A percentile compares a stretch with the other conserved stretches of the same genome.
These are phyloP conservation scores for Lasioglossum zephyrum DNA, from an alignment of 2,888 invertebrate species.

Conservation along the genomic window DNA sequence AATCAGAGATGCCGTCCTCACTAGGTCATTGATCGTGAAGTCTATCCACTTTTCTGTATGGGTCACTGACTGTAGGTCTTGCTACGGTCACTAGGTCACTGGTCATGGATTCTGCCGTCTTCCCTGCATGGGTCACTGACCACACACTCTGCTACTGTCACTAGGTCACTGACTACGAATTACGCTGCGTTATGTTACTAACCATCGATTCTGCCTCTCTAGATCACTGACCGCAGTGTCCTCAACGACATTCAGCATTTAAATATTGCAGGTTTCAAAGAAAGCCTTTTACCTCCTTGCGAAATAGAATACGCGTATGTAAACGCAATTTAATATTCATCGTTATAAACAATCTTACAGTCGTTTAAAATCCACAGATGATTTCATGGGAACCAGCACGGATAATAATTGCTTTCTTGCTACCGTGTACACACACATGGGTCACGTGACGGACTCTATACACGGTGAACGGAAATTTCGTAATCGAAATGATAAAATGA, in stretches of 20 bases:
- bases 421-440: conserved; percentile 48
- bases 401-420: background rate
- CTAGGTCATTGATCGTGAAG: background rate
- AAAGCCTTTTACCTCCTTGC: background rate
- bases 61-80: background rate
- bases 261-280: background rate
- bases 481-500: background rate
- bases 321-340: background rate
- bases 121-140: background rate
- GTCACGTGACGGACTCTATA: conserved; percentile 51
- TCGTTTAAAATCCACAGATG: background rate
- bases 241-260: background rate
- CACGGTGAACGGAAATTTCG: conserved; percentile 41
- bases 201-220: background rate
- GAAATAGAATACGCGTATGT: background rate
- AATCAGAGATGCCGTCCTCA: background rate
- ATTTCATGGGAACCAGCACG: background rate
- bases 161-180: background rate
- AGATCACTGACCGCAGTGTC: background rate
- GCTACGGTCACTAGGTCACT: background rate
- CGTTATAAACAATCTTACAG: background rate
- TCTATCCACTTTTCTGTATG: background rate
- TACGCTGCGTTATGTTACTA: background rate
- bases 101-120: too few species aligned
- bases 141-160: background rate